phyloP scores from a whole-genome alignment of 2,113 vertebrate species.

The Zootoca vivipara region DNA sequence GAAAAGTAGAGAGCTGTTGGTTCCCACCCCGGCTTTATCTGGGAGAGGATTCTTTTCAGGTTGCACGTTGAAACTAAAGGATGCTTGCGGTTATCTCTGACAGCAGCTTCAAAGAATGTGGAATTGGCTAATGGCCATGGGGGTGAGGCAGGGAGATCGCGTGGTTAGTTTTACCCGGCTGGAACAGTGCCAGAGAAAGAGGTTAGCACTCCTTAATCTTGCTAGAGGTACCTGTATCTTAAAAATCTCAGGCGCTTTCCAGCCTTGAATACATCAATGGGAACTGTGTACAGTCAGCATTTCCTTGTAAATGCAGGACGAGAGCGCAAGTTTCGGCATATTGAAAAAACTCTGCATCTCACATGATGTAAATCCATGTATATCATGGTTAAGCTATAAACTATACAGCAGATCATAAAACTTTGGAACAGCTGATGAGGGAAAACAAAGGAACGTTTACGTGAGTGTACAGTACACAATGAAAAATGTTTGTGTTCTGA shows the following conservation, averaged over 20 bases:
- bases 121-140: not conserved
- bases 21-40: not conserved
- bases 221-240: not conserved
- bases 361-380: not conserved
- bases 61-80: constrained; percentile 1
- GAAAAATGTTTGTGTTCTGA: not conserved
- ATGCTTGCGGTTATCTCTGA: constrained; percentile 18
- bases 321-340: not conserved
- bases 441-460: not conserved
- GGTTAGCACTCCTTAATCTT: constrained; percentile 1
- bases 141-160: not conserved
- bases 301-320: not conserved
- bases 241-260: not conserved
- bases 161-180: constrained; percentile 2
- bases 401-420: not conserved
- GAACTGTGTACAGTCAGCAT: not conserved
- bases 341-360: constrained; percentile 19
- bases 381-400: constrained; percentile 3
- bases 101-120: constrained; percentile 25
- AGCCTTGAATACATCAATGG: not conserved
- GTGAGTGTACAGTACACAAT: not conserved
- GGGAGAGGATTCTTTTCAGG: constrained; percentile 7
- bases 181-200: constrained; percentile 13
- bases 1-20: not conserved
- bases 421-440: not conserved